These are phyloP conservation scores for Salvelinus alpinus DNA, from an alignment of 2,113 vertebrate species.

Conservation along the genomic window DNA sequence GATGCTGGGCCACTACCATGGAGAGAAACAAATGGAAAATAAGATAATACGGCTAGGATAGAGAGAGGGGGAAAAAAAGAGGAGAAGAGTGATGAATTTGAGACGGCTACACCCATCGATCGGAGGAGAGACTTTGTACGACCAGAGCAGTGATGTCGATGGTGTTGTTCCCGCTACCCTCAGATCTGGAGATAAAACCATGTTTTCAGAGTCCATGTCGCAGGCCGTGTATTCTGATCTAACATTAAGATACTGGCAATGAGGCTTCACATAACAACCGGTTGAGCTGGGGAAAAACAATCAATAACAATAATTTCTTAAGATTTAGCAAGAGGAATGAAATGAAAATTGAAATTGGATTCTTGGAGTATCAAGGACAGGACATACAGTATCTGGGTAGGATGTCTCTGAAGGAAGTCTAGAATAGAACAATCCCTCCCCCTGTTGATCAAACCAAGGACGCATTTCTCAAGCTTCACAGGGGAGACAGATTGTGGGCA, in stretches of 20 bases:
- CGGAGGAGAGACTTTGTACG: slow-evolving; percentile 32
- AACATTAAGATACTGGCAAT: neutral
- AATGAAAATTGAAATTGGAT: too few species aligned
- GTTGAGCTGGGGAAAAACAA: too few species aligned
- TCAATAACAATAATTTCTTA: too few species aligned
- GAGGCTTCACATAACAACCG: too few species aligned
- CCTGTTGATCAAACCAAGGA: slow-evolving; percentile 4
- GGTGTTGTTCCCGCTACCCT: slow-evolving; percentile 4
- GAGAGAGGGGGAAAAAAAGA: slow-evolving; percentile 24
- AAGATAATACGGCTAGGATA: slow-evolving; percentile 25
- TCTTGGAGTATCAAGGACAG: too few species aligned
- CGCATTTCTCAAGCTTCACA: slow-evolving; percentile 9
- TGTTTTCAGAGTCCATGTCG: neutral
- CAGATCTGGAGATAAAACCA: slow-evolving; percentile 63
- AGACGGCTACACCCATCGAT: slow-evolving; percentile 67
- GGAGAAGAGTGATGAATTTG: slow-evolving; percentile 50
- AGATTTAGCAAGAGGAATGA: too few species aligned
- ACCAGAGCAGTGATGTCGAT: slow-evolving; percentile 32
- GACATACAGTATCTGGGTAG: too few species aligned
- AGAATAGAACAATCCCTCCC: slow-evolving; percentile 1
- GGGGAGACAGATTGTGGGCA: slow-evolving; percentile 7
- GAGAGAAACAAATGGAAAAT: slow-evolving; percentile 58
- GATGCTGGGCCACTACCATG: slow-evolving; percentile 44
- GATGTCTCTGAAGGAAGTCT: slow-evolving; percentile 1
- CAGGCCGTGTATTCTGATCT: slow-evolving; percentile 50